A percentile compares a stretch with the other conserved stretches of the same genome.
phyloP scores from a whole-genome alignment of 1,140 invertebrate species.

The Apis dorsata region DNA sequence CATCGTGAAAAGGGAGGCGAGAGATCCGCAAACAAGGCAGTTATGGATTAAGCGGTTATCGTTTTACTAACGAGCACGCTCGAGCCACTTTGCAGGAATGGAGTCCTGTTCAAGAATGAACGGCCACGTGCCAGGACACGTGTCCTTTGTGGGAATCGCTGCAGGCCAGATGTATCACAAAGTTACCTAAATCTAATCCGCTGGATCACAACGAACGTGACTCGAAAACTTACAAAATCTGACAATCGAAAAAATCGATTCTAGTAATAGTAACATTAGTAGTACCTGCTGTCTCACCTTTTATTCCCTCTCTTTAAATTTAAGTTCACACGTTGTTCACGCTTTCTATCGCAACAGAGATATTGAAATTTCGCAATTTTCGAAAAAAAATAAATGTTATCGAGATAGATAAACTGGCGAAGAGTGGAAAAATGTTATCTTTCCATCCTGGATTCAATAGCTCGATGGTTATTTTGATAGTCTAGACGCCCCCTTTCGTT shows the following conservation, averaged over 20 bases:
- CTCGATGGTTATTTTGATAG: constrained; percentile 70
- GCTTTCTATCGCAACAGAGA: background rate
- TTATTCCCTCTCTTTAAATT: background rate
- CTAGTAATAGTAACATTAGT: background rate
- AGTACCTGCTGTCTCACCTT: background rate
- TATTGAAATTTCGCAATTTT: constrained; percentile 10
- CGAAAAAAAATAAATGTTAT: background rate
- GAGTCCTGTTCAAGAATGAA: constrained; percentile 52
- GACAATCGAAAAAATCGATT: constrained; percentile 25
- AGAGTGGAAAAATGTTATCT: constrained; percentile 71
- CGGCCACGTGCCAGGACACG: constrained; percentile 68
- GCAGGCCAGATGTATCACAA: constrained; percentile 73
- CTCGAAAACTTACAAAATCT: constrained; percentile 44
- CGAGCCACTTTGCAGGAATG: constrained; percentile 73
- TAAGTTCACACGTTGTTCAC: background rate
- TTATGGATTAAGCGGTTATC: constrained; percentile 8
- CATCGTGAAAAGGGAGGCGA: background rate
- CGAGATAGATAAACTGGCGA: background rate
- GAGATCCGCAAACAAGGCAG: constrained; percentile 3
- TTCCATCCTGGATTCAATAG: constrained; percentile 65
- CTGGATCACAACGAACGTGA: constrained; percentile 68
- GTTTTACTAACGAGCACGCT: constrained; percentile 39
- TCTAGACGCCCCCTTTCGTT: constrained; percentile 53
- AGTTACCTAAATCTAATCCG: constrained; percentile 71
- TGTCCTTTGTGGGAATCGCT: constrained; percentile 65